Evolutionary conservation across 1,140 invertebrate species (phyloP).

Genomic region (Eueides isabella): DNA sequence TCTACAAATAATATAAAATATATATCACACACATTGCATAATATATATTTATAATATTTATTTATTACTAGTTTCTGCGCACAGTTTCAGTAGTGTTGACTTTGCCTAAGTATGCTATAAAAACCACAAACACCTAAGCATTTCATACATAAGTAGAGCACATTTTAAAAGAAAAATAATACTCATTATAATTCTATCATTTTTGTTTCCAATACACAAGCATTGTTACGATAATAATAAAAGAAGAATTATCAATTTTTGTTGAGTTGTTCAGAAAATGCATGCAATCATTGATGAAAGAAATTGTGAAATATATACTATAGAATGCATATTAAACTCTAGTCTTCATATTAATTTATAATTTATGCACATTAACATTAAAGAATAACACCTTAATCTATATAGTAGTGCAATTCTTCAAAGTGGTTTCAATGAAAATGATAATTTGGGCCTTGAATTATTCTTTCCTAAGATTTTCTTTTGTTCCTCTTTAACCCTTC

Average conservation of each 20-base stretch:
- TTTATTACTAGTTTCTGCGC: background rate
- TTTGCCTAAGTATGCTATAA: too few relatives aligned
- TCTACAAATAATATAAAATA: constrained; percentile 7
- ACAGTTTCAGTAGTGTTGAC: too few relatives aligned
- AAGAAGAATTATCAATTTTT: too few relatives aligned
- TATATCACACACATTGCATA: background rate
- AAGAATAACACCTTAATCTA: constrained; percentile 56
- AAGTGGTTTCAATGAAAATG: constrained; percentile 93
- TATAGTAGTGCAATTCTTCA: constrained; percentile 69
- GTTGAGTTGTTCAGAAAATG: too few relatives aligned
- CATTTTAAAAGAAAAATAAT: too few relatives aligned
- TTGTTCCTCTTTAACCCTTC: constrained; percentile 96
- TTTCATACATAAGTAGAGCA: too few relatives aligned
- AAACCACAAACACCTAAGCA: too few relatives aligned
- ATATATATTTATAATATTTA: background rate
- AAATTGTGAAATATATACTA: background rate
- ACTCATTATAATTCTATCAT: too few relatives aligned
- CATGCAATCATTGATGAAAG: too few relatives aligned
- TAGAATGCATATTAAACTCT: constrained; percentile 2
- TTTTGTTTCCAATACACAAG: too few relatives aligned
- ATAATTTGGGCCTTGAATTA: constrained; percentile 97
- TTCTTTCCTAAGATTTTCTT: constrained; percentile 98
- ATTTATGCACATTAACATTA: constrained; percentile 11
- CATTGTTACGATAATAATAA: too few relatives aligned
- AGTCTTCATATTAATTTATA: constrained; percentile 14